Evolutionary conservation across 1,140 invertebrate genomes (phyloP), one percentile per base, ranked within the genome.

Genomic region (Aphelenchoides fujianensis): DNA sequence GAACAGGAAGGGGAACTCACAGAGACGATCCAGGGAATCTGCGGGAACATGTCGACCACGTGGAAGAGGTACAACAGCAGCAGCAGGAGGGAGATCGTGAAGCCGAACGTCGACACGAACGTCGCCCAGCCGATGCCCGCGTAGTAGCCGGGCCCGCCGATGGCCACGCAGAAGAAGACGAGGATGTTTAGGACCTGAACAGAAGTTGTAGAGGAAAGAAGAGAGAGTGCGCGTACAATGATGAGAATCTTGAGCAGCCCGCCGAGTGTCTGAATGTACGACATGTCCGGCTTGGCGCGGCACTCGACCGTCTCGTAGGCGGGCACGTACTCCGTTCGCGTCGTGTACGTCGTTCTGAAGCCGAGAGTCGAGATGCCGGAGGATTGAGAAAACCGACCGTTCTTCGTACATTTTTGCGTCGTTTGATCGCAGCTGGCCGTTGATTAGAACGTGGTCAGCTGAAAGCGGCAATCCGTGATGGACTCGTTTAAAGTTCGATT

Each of bases 11-110:
- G 30, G 28, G 31, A 76, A 67, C 71, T 66, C 27, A 81, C 79
- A 34, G 41, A 31, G 32, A 83, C 72, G 64, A 83, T 84, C 80
- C 83, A 84, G 1, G 83, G 83, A n/a, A 83, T 70, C 9, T 83
- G 72, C 2, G 69, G 68, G n/a, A 77, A 27, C 19, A 30, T 59
- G 63, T 83, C 82, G 12, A 83, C 83, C 3, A 83, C 70, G 53
- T 81, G 76, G 62, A 84, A 83, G 2, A 83, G 63, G 61, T 83
- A 83, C 2, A 83, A 72, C 34, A 80, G 62, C 3, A 83, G 63
- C 27, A 83, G 81, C 16, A 74, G 73, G 1, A 82, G 61, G 5
- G 83, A 78, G 28, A 83, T 79, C 23, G 74, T 75, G 32, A 83
- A 80, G 27, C 82, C 82, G 70, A 84, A 72, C 16, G 78, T 71